phyloP scores from a whole-genome alignment of 2,797 vertebrate genomes.

The Tympanoctomys barrerae region DNA sequence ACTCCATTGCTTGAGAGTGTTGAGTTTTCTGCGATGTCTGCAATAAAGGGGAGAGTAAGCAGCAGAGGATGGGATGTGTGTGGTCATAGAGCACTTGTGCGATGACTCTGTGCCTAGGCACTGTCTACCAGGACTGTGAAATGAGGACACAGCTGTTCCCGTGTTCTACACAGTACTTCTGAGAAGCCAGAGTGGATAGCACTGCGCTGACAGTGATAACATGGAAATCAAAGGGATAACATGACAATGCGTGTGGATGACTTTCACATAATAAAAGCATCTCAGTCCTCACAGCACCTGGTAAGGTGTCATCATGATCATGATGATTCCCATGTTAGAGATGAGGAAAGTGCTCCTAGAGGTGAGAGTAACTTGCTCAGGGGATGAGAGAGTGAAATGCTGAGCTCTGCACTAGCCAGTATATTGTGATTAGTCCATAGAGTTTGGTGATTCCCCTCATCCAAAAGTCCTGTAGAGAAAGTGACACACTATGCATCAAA shows the following conservation, averaged over 20 bases:
- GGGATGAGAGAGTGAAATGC: background rate
- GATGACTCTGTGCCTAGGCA: background rate
- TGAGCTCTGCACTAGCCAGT: background rate
- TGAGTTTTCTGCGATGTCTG: background rate
- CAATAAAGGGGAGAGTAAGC: background rate
- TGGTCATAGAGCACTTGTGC: background rate
- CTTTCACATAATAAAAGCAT: background rate
- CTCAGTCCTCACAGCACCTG: background rate
- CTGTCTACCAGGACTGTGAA: background rate
- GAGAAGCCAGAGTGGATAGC: background rate
- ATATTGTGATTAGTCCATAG: background rate
- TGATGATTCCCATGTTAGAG: background rate
- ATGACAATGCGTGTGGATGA: background rate
- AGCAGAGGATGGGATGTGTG: background rate
- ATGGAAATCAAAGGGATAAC: background rate
- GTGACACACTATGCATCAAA: background rate
- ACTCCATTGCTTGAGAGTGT: background rate
- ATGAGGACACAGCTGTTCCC: background rate
- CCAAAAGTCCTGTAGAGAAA: background rate
- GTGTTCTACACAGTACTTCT: background rate
- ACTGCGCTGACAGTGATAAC: background rate
- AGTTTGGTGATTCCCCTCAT: background rate
- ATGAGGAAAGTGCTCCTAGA: background rate
- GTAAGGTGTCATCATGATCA: fast-evolving
- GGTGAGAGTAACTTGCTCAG: background rate